Evolutionary conservation across 1,140 invertebrate genomes (phyloP), one percentile per base, ranked within the genome.

Genomic region (Plutomurus gul): DNA sequence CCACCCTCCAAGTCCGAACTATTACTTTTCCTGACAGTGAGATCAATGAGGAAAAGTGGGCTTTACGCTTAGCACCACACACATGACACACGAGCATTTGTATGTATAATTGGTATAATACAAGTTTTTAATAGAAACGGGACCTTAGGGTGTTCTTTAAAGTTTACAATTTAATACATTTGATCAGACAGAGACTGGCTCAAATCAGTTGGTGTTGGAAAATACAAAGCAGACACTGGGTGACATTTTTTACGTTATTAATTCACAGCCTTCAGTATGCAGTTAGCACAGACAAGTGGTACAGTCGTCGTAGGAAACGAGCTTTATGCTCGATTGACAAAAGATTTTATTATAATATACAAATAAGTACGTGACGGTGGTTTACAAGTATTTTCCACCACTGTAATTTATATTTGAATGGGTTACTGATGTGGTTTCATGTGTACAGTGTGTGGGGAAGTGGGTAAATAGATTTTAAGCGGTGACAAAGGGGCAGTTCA

Each of bases 151-250:
- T 65, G 56, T n/a, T 33, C 27, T 65, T 65, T 65, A 65, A 65
- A 65, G 56, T 65, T 65, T 65, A 65, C 56, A 65, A 30, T 60
- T 33, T n/a, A n/a, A n/a, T n/a, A n/a, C n/a, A n/a, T n/a, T n/a
- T n/a, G n/a, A n/a, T n/a, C n/a, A n/a, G n/a, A n/a, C n/a, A n/a
- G n/a, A n/a, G n/a, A n/a, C n/a, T n/a, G n/a, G n/a, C n/a, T n/a
- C n/a, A n/a, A n/a, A n/a, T n/a, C n/a, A n/a, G n/a, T n/a, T n/a
- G n/a, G n/a, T n/a, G n/a, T n/a, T n/a, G n/a, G n/a, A n/a, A n/a
- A 51, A 22, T 25, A 11, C 4, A 51, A 49, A 49, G n/a, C 11
- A 49, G 25, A 51, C 46, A 51, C 47, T 65, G n/a, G 30, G 25
- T n/a, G 36, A 25, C 25, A 33, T 30, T n/a, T 27, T 65, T 65